A percentile compares a stretch with the other conserved stretches of the same genome.
Evolutionary conservation across 2,797 vertebrate genomes (phyloP).

Genomic region (Parauchenoglanis ngamensis): DNA sequence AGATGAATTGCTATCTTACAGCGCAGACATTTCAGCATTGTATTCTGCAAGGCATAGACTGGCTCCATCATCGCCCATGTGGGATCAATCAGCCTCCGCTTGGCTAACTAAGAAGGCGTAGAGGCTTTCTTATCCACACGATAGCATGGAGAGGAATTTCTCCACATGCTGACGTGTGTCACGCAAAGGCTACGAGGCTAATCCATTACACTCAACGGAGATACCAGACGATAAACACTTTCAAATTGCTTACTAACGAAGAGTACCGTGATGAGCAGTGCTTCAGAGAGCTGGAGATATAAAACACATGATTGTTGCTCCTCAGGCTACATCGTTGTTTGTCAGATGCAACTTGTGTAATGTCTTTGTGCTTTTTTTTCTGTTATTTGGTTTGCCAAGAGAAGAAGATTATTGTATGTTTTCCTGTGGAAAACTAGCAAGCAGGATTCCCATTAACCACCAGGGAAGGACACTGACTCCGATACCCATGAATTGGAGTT

Average conservation of each 20-base stretch:
- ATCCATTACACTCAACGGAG: constrained; percentile 1
- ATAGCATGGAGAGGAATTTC: constrained; percentile 34
- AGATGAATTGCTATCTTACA: background rate
- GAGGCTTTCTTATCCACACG: constrained; percentile 21
- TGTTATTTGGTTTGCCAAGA: background rate
- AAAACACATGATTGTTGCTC: constrained; percentile 39
- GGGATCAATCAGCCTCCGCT: constrained; percentile 48
- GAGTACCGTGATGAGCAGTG: constrained; percentile 11
- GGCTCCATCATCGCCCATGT: constrained; percentile 44
- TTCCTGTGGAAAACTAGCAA: background rate
- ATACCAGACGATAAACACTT: constrained; percentile 49
- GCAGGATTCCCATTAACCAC: background rate
- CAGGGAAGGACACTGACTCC: background rate
- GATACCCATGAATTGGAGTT: background rate
- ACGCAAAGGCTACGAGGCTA: constrained; percentile 24
- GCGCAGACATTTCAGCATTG: background rate
- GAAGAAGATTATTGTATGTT: background rate
- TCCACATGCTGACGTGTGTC: constrained; percentile 33
- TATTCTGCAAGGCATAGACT: constrained; percentile 25
- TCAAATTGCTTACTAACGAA: constrained; percentile 5
- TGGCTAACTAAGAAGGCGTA: constrained; percentile 5
- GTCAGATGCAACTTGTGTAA: background rate
- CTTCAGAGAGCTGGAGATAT: constrained; percentile 24
- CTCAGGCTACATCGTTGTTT: background rate
- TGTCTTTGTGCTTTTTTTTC: background rate